Base-by-base conservation (phyloP, 2,113 vertebrate species). In the Atrichornis clamosus region DNA sequence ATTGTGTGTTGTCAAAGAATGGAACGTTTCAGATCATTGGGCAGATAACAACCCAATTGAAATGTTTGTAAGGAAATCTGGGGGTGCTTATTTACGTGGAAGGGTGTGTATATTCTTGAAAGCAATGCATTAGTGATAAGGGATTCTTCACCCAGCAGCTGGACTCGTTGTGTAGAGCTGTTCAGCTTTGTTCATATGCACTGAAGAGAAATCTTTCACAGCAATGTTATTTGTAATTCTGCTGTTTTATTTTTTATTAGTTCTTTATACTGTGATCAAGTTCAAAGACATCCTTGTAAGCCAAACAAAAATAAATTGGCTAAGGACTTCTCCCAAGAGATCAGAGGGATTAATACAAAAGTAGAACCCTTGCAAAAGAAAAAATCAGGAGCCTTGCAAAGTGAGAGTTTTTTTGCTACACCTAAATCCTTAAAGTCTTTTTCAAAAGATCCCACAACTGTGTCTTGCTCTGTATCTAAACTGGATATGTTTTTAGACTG, bases 1-100 rank as follows among this genome's bases (percentile, higher is more conserved):
- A 77, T 94, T 78, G 85, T 96, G 94, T 96, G 46, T 96, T 87
- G 91, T 90, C 86, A 93, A 83, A 93, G 94, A 95, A 89, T 77
- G 90, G 91, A 91, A 90, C 17, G 13, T 93, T 86, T 77, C 78
- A 78, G 85, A 44, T 94, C 84, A 44, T 10, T 73, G 90, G 83
- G 84, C 75, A 88, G 67, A 87, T 74, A 70, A 37, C 88, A 69
- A 94, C 78, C 77, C 59, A 68, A 22, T 2, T 80, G 94, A 86
- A 90, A 77, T 63, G 69, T 74, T 91, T 44, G 21, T 69, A 72
- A 85, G 84, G 70, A 94, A 89, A 92, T 67, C 68, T 72, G 81
- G 84, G 77, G n/a, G 47, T 92, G 85, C 26, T 93, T 91, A 80
- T 94, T 94, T 96, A 44, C 67, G 0, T 90, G 92, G 56, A 84